Base-by-base conservation (phyloP, 2,888 invertebrate species). In the Aelia acuminata region DNA sequence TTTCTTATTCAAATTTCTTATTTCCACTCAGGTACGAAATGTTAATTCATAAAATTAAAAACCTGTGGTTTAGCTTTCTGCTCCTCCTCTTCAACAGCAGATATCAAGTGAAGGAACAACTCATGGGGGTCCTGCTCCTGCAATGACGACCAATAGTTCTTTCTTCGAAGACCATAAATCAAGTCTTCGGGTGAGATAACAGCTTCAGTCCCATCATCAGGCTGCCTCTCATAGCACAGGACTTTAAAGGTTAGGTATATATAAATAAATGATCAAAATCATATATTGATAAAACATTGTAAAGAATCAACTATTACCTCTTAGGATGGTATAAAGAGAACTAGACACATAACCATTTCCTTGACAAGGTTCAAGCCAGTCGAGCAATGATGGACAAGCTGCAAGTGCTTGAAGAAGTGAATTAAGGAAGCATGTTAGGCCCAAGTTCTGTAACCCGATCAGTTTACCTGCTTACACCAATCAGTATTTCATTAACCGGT, bases 51-150 rank as follows among this genome's bases (percentile, higher is more conserved):
- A 35, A n/a, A 43, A 43, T 39, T 39, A n/a, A 43, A 22, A 43
- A 90, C 90, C 86, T 89, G 87, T 47, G 89, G 89, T n/a, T 87
- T 89, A n/a, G 90, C 86, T 57, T 89, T 89, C n/a, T 86, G 89
- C 75, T 91, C 94, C 92, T 99, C 98, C 92, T 98, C 97, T 92
- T 98, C 98, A 85, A 98, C 93, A 22, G 98, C 97, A n/a, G 96
- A 95, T 15, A 98, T 93, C 91, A 99, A 93, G 15, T 98, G 96
- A 92, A 98, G 97, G 91, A 98, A 95, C 87, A 99, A 92, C 93
- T 99, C 98, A 92, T 98, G 98, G 0, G 98, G 97, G 93, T 99
- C 99, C 92, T 98, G 96, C 93, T 98, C 97, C 90, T 97, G 97
- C 39, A 96, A 94, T 0, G 97, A 96, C 90, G 98, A 97, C 84